Evolutionary conservation across 2,888 invertebrate species (phyloP).

Genomic region (Tholera decimalis): DNA sequence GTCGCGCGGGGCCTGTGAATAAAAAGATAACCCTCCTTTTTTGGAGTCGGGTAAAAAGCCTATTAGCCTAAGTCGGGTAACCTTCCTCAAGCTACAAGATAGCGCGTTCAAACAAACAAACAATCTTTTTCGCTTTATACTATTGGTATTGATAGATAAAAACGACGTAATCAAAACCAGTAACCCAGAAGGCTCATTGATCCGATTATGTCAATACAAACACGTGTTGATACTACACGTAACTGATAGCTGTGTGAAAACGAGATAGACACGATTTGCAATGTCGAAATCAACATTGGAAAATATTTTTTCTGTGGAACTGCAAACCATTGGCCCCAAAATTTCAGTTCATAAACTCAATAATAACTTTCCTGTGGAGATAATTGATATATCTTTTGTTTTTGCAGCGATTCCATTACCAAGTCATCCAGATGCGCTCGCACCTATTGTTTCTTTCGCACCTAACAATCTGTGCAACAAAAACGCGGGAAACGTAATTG

Average conservation of each 20-base stretch:
- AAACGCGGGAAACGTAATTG: constrained; percentile 82
- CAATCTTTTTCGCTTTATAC: too few species aligned
- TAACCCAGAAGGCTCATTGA: neutral
- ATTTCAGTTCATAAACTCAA: constrained; percentile 26
- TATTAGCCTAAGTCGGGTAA: too few species aligned
- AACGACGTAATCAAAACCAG: constrained; percentile 2
- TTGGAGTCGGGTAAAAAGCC: too few species aligned
- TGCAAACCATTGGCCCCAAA: constrained; percentile 26
- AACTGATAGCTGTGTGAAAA: constrained; percentile 6
- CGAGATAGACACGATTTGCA: neutral
- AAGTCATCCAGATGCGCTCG: constrained; percentile 66
- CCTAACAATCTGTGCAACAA: constrained; percentile 70
- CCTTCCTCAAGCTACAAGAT: too few species aligned
- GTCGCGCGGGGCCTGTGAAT: too few species aligned
- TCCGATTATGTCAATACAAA: constrained; percentile 26
- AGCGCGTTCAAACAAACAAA: too few species aligned
- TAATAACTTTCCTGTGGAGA: constrained; percentile 66
- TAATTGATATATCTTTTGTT: constrained; percentile 73
- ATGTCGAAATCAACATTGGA: neutral
- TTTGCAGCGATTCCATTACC: constrained; percentile 63
- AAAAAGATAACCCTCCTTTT: too few species aligned
- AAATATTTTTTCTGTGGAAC: neutral
- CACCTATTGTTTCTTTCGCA: constrained; percentile 71
- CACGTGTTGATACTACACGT: neutral
- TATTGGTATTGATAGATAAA: too few species aligned